These are phyloP conservation scores for Escarpia spicata DNA, from an alignment of 2,888 invertebrate species.

Conservation along the genomic window DNA sequence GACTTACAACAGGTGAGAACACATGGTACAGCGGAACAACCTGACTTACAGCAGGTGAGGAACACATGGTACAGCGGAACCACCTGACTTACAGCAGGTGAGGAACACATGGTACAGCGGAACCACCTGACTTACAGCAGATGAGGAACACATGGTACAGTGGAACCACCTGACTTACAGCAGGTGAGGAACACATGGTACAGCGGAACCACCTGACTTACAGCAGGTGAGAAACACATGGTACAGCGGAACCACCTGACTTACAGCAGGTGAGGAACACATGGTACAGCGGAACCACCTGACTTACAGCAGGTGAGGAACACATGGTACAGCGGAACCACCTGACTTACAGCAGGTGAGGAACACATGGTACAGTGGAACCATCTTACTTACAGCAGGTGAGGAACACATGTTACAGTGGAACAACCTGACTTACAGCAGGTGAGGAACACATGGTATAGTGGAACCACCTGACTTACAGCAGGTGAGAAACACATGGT, in stretches of 20 bases:
- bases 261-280: constrained; percentile 57
- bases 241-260: constrained; percentile 52
- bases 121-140: constrained; percentile 63
- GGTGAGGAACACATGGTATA: constrained; percentile 44
- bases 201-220: constrained; percentile 60
- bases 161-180: constrained; percentile 63
- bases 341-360: constrained; percentile 63
- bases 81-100: constrained; percentile 64
- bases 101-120: too few species aligned
- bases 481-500: constrained; percentile 49
- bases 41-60: constrained; percentile 63
- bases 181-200: constrained; percentile 49
- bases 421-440: constrained; percentile 65
- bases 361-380: too few species aligned
- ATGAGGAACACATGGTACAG: constrained; percentile 43
- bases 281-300: too few species aligned
- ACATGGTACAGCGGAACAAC: too few species aligned
- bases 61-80: too few species aligned
- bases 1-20: constrained; percentile 62
- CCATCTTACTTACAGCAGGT: constrained; percentile 64
- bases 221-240: constrained; percentile 52
- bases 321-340: too few species aligned
- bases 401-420: constrained; percentile 25
- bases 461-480: constrained; percentile 63
- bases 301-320: constrained; percentile 62